A percentile compares a stretch with the other conserved stretches of the same genome.
Evolutionary conservation across 2,888 invertebrate genomes (phyloP).

Genomic region (Shargacucullia verbasci): DNA sequence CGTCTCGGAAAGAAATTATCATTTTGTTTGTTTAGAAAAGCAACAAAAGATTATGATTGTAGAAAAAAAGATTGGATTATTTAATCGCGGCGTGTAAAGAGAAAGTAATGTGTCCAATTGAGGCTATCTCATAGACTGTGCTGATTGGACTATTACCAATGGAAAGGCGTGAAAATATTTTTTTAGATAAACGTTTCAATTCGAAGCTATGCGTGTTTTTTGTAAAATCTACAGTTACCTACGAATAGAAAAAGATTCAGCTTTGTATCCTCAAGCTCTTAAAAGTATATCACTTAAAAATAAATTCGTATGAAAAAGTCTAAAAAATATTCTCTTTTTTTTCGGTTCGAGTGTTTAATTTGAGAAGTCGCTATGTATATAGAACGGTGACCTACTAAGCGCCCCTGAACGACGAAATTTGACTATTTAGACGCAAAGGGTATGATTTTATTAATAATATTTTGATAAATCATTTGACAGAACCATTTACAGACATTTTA

Average conservation of each 20-base stretch:
- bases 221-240: background rate
- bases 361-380: too few species aligned
- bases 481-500: too few species aligned
- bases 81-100: constrained; percentile 38
- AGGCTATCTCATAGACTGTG: constrained; percentile 31
- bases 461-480: too few species aligned
- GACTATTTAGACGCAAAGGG: too few species aligned
- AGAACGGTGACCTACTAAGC: too few species aligned
- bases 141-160: constrained; percentile 27
- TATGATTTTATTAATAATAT: too few species aligned
- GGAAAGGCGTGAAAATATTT: constrained; percentile 10
- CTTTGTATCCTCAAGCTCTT: too few species aligned
- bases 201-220: background rate
- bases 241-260: background rate
- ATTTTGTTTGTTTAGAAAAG: constrained; percentile 41
- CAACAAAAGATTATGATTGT: constrained; percentile 37
- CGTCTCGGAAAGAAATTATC: constrained; percentile 41
- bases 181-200: constrained; percentile 2
- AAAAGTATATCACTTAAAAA: too few species aligned
- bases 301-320: too few species aligned
- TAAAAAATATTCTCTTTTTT: too few species aligned
- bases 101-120: constrained; percentile 50
- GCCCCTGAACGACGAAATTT: too few species aligned
- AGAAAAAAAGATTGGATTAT: constrained; percentile 28
- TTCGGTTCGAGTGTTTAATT: too few species aligned